These are phyloP conservation scores for Pungitius pungitius DNA, from an alignment of 2,113 vertebrate genomes.

Conservation along the genomic window DNA sequence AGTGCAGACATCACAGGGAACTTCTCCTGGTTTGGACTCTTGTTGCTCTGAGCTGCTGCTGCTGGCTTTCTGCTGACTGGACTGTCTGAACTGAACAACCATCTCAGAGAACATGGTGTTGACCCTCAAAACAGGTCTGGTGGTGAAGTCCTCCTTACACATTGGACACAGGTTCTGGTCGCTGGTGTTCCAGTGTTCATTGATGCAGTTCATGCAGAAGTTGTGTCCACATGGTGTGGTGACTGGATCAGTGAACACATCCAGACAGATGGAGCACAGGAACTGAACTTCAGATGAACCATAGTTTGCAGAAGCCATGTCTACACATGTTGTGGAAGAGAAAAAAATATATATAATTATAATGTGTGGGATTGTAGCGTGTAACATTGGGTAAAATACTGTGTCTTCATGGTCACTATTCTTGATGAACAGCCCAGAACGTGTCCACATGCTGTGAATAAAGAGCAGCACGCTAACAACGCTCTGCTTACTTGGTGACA, in stretches of 20 bases:
- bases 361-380: too few species aligned
- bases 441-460: not conserved
- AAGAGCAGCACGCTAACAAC: not conserved
- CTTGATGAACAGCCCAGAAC: too few species aligned
- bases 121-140: not conserved
- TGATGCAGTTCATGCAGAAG: conserved; percentile 39
- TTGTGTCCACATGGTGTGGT: conserved; percentile 24
- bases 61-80: not conserved
- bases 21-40: too few species aligned
- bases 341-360: too few species aligned
- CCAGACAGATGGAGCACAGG: conserved; percentile 27
- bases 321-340: not conserved
- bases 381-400: too few species aligned
- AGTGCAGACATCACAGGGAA: too few species aligned
- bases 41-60: not conserved
- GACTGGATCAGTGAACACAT: conserved; percentile 28
- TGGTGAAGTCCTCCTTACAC: conserved; percentile 1
- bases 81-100: conserved; percentile 4
- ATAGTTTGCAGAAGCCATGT: conserved; percentile 16
- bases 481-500: too few species aligned
- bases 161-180: not conserved
- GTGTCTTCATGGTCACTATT: too few species aligned
- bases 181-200: not conserved
- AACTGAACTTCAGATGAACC: conserved; percentile 1
- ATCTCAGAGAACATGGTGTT: not conserved